Base-by-base conservation (phyloP, 1,140 invertebrate species). In the Nasonia giraulti region DNA sequence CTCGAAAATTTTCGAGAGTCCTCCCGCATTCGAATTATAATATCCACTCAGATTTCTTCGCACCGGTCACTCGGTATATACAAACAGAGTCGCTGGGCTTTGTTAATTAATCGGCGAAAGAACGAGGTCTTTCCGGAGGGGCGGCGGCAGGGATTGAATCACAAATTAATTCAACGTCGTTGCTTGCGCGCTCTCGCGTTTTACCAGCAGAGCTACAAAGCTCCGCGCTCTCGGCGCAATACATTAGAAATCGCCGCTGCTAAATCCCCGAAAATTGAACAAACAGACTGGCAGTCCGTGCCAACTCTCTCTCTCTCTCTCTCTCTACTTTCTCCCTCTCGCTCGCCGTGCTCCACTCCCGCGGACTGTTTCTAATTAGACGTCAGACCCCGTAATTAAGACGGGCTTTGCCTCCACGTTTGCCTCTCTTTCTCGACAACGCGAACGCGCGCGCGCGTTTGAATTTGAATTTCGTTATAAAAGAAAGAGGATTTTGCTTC, bases 321-420 rank as follows among this genome's bases (percentile, higher is more conserved):
- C n/a, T n/a, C n/a, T n/a, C n/a, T n/a, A n/a, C n/a, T n/a, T n/a
- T n/a, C n/a, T n/a, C n/a, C n/a, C n/a, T n/a, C n/a, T n/a, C n/a
- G n/a, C n/a, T n/a, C n/a, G n/a, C n/a, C n/a, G n/a, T n/a, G n/a
- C n/a, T n/a, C n/a, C n/a, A n/a, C n/a, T n/a, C n/a, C n/a, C n/a
- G n/a, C n/a, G 0, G 0, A 87, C 87, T 86, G 86, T 86, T 88
- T 88, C 84, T 89, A 89, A 89, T 89, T 89, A 89, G 88, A 89
- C 87, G 87, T 87, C 88, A 84, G 83, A 88, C 84, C 86, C 88
- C 86, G 87, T 88, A 88, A 88, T 88, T 89, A 89, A 89, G 87
- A 87, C 87, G 85, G 88, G 88, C 87, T 89, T 88, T 88, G 87
- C 87, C 88, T 88, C 86, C 85, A 62, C 55, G 55, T 62, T 50